Conservation (phyloP, 2,113 vertebrate genomes). For the Tachuris rubrigastra region DNA sequence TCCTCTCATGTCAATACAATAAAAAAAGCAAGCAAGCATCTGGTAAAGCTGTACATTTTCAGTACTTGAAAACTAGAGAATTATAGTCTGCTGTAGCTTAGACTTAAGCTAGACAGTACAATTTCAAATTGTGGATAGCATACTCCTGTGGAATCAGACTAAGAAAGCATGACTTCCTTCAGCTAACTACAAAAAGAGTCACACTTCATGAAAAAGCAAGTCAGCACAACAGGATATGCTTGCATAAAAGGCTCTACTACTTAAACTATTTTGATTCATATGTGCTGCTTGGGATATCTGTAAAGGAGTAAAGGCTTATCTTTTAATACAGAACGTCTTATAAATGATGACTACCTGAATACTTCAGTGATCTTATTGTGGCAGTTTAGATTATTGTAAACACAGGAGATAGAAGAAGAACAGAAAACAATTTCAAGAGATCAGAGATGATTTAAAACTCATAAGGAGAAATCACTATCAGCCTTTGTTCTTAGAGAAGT, state of each 20-base stretch:
- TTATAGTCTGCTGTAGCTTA: neutral
- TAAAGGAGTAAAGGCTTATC: conserved; percentile 55
- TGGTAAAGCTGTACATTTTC: neutral
- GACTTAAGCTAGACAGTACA: neutral
- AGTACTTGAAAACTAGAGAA: conserved; percentile 11
- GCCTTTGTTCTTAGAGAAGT: conserved; percentile 43
- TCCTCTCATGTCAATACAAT: neutral
- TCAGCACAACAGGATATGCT: conserved; percentile 1
- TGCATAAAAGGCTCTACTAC: conserved; percentile 29
- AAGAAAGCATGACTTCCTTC: neutral
- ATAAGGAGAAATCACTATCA: conserved; percentile 63
- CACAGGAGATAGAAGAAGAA: conserved; percentile 40
- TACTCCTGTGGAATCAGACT: neutral
- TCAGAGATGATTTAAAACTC: conserved; percentile 71
- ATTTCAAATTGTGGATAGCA: neutral
- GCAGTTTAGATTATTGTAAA: conserved; percentile 62
- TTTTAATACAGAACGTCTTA: conserved; percentile 62
- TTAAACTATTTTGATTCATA: conserved; percentile 62
- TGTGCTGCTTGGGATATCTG: conserved; percentile 28
- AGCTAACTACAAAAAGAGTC: conserved; percentile 7
- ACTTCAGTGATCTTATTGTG: conserved; percentile 59
- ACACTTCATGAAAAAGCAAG: conserved; percentile 46
- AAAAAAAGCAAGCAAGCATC: neutral
- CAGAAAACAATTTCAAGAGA: conserved; percentile 67
- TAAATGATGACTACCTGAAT: conserved; percentile 54